Evolutionary conservation across 2,888 invertebrate species (phyloP), one percentile per base, ranked within the genome.

Genomic region (Salpingus planirostris): DNA sequence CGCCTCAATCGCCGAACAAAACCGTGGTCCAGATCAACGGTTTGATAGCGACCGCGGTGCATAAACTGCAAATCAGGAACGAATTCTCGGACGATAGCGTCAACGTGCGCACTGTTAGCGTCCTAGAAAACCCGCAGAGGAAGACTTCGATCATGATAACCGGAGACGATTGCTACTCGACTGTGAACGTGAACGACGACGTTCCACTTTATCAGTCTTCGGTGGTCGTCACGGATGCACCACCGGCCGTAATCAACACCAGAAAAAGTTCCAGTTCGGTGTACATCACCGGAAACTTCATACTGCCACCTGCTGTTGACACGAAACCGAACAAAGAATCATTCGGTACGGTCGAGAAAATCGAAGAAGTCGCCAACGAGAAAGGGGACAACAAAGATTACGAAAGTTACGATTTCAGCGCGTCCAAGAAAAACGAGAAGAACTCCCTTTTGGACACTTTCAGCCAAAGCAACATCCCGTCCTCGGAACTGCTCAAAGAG

Each of bases 101-200:
- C 2, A 50, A 49, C 29, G 33, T 49, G n/a, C 49, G 53, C 24
- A 57, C 48, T 23, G 48, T 58, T 21, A 47, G 55, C n/a, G 47
- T 59, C 26, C 41, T 52, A 8, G 62, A 64, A 28, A 59, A 52
- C 40, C 50, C 57, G 1, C 61, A 63, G 43, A 52, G 63, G 66
- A 79, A 67, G 57, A 76, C 82, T 11, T 82, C 82, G 8, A 82
- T 83, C 49, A 68, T 80, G 69, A 83, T 83, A 53, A 81, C 69
- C 56, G 80, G 75, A 30, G 79, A 75, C 57, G 81, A 76, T 65
- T 85, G 72, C 64, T 85, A 81, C 54, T 80, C 80, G 26, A 81
- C 81, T 11, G 78, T 80, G 62, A 81, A 81, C 57, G 77, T 80
- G 2, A 77, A 70, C 47, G 76, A 71, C 51, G 76, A 80, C 50